Evolutionary conservation across 2,797 vertebrate species (phyloP), one percentile per base, ranked within the genome.

Genomic region (Pempheris klunzingeri): DNA sequence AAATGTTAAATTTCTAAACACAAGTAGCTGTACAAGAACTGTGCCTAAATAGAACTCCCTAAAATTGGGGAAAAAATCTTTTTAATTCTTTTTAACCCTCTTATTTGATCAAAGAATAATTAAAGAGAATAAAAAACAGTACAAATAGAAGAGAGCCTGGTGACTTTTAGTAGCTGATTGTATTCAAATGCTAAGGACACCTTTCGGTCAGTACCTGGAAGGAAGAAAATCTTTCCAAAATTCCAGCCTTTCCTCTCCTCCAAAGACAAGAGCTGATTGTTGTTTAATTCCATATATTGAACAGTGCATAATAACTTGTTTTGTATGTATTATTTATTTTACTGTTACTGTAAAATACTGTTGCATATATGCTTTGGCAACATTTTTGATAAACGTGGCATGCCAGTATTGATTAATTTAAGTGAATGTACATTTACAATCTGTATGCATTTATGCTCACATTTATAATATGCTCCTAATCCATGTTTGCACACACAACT

Each of bases 381-480:
- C 1, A 44, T 32, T 6, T 34, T 71, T 50, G 17, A 44, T 44
- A 7, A 59, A 24, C 44, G n/a, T 8, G 22, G 49, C 9, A n/a
- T 15, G 30, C 12, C 32, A 26, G 9, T 20, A 20, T 53, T 26
- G 62, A 32, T 36, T 60, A 3, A 15, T 17, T 12, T 13, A 58
- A 58, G 2, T 36, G 0, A 39, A 30, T 58, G 10, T 59, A 55
- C 65, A 32, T 32, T 3, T 32, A 52, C 36, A 20, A 70, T 67
- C 32, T 52, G 30, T 52, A 36, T 38, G 15, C 46, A 58, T 43
- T 30, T 24, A 44, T 44, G 58, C 50, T 36, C 18, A 43, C 34
- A 34, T 59, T 52, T 17, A 46, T 55, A 20, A 54, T 46, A 34
- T 46, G 54, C 67, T 72, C 11, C 50, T 72, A 49, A 62, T 85